Evolutionary conservation across 2,113 vertebrate species (phyloP).

Genomic region (Amphilophus citrinellus): DNA sequence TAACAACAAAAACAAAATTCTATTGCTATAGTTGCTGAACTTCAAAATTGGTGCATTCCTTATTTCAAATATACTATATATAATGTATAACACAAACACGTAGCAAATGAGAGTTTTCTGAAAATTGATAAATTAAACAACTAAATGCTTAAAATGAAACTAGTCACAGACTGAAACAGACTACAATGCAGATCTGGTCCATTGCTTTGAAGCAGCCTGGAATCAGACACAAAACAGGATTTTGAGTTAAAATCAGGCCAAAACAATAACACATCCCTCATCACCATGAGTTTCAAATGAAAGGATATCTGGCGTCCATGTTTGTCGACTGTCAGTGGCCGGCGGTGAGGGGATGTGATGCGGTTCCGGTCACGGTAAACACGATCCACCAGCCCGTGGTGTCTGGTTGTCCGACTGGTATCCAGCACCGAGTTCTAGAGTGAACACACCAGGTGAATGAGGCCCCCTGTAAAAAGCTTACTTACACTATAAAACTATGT

Average conservation of each 20-base stretch:
- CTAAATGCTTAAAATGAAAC: not conserved
- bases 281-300: not conserved
- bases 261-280: not conserved
- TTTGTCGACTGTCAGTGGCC: constrained; percentile 95
- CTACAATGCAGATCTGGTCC: not conserved
- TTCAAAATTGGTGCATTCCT: not conserved
- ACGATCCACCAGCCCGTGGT: constrained; percentile 96
- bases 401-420: constrained; percentile 95
- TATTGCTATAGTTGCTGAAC: not conserved
- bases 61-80: not conserved
- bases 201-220: not conserved
- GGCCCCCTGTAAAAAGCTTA: not conserved
- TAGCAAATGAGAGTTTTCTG: not conserved
- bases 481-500: not conserved
- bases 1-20: no score
- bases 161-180: no score
- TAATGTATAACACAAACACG: not conserved
- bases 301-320: constrained; percentile 99
- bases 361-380: constrained; percentile 95
- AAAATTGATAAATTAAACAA: not conserved
- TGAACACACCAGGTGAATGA: constrained; percentile 78
- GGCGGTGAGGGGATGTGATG: constrained; percentile 92
- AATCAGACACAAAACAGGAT: not conserved
- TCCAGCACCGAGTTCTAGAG: constrained; percentile 94
- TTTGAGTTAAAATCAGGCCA: not conserved